Conservation (phyloP, 2,113 vertebrate genomes). For the Sciurus niger region DNA sequence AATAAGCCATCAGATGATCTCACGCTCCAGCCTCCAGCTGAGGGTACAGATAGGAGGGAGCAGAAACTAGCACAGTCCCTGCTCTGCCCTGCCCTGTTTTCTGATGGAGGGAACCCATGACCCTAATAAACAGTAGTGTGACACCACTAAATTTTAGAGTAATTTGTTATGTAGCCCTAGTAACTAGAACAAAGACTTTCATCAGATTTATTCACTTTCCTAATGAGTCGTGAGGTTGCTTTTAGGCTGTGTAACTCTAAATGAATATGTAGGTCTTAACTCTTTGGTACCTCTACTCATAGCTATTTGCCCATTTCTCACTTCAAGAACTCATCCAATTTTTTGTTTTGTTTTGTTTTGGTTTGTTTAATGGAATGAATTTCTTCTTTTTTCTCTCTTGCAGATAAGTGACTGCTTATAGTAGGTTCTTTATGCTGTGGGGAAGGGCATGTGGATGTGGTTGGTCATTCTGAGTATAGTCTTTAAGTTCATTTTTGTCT, state of each 20-base stretch:
- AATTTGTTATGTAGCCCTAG: conserved; percentile 12
- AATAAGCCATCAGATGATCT: neutral
- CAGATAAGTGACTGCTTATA: neutral
- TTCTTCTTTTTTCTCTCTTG: neutral
- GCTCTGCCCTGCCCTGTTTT: neutral
- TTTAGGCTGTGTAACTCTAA: neutral
- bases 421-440: neutral
- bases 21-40: neutral
- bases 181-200: conserved; percentile 13
- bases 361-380: neutral
- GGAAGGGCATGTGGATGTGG: neutral
- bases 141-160: neutral
- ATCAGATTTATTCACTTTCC: conserved; percentile 37
- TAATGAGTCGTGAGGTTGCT: neutral
- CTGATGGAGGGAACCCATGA: neutral
- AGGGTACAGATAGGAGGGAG: neutral
- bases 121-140: neutral
- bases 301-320: neutral
- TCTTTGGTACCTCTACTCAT: neutral
- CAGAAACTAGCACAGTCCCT: neutral
- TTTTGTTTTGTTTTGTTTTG: neutral
- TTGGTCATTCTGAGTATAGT: neutral
- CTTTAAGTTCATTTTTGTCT: neutral
- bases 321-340: neutral
- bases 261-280: neutral